Base-by-base conservation (phyloP, 2,888 invertebrate species). In the Oxycera nigricornis region DNA sequence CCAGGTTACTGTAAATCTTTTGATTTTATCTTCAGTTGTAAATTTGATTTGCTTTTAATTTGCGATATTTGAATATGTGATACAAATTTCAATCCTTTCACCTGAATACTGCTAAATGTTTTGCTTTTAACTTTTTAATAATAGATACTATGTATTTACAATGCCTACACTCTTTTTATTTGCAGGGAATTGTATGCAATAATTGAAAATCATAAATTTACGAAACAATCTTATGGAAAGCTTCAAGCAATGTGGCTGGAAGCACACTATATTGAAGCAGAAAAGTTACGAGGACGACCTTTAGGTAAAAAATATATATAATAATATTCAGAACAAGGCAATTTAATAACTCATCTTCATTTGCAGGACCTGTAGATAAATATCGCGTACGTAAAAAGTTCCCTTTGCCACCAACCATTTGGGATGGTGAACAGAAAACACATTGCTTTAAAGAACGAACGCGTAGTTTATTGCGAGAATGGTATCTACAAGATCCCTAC, bases 401-500 rank as follows among this genome's bases (percentile, higher is more conserved):
- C 82, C 96, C 96, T 0, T 85, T 96, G 82, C 96, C 96, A 57
- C 87, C 94, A 68, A 96, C 95, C 61, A 96, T 96, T 79, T 96
- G 96, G 96, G 96, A 96, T 85, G 96, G 96, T 61, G 96, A 97
- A 82, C 96, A 96, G 86, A 97, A 96, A 86, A 96, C 95, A 14
- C 96, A 97, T 83, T 97, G 96, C 86, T 97, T 96, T 86, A 97
- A 97, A 88, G 95, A 99, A 87, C 88, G 97, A 78, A 98, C 99
- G 82, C 87, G 98, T 79, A 95, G 96, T 80, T 88, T 98, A 79
- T 89, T 99, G 79, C 88, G 98, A 77, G 98, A 99, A 88, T 98
- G 98, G 97, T 99, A 99, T 86, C 91, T 98, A 73, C 96, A 97
- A 87, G 98, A 95, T 87, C 95, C 95, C n/a, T 96, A 96, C 87